These are phyloP conservation scores for Gasterosteus aculeatus DNA, from an alignment of 2,113 vertebrate species.

Conservation along the genomic window DNA sequence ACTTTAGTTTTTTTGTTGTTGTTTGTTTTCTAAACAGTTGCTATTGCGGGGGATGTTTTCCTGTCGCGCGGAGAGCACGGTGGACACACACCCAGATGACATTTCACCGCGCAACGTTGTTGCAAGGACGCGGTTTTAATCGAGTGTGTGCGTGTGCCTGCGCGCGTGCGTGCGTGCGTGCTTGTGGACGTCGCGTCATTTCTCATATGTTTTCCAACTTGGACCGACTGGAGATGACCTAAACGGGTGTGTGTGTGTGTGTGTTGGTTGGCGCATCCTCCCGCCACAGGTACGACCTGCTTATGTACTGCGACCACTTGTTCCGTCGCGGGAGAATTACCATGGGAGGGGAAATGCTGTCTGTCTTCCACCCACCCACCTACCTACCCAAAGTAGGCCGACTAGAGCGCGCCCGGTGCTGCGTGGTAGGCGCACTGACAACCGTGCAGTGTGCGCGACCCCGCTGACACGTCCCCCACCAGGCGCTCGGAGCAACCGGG, in stretches of 20 bases:
- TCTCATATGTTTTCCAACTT: constrained; percentile 17
- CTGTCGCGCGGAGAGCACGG: neutral
- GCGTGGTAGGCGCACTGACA: constrained; percentile 19
- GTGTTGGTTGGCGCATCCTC: constrained; percentile 5
- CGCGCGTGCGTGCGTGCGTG: neutral
- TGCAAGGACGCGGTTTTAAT: constrained; percentile 7
- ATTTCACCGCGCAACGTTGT: constrained; percentile 20
- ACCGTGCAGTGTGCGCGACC: neutral
- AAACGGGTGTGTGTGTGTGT: constrained; percentile 6
- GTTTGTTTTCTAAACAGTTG: constrained; percentile 28
- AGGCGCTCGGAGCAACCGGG: neutral
- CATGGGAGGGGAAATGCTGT: constrained; percentile 11
- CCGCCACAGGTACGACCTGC: constrained; percentile 59
- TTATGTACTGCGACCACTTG: constrained; percentile 2
- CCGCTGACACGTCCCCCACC: no score
- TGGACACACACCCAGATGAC: constrained; percentile 7
- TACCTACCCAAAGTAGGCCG: constrained; percentile 34
- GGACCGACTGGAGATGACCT: constrained; percentile 66
- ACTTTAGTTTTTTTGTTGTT: constrained; percentile 44
- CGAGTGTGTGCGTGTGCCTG: constrained; percentile 10
- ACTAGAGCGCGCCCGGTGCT: constrained; percentile 1
- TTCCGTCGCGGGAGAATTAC: neutral
- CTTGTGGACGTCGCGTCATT: constrained; percentile 44
- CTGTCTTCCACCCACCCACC: neutral
- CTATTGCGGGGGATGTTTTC: constrained; percentile 35